Percentiles rank a stretch among this genome's conserved stretches.
phyloP scores from a whole-genome alignment of 2,797 vertebrate genomes.

The Fundulus diaphanus region DNA sequence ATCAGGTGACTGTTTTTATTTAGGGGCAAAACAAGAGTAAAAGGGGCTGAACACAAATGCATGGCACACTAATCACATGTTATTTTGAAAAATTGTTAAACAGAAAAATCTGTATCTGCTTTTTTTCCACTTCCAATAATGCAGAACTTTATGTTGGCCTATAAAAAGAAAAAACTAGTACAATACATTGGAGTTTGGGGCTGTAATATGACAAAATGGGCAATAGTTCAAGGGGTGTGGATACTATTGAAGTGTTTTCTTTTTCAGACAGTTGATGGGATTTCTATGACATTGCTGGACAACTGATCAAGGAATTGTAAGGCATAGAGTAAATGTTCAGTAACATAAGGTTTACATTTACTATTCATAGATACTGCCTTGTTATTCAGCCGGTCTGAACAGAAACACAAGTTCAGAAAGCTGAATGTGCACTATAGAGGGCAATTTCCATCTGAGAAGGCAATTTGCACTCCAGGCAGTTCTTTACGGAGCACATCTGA shows the following conservation, averaged over 20 bases:
- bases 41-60: no score
- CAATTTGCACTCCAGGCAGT: slow-evolving; percentile 45
- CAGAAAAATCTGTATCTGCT: no score
- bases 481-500: slow-evolving; percentile 36
- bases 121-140: no score
- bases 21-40: no score
- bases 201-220: no score
- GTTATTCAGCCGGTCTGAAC: neutral
- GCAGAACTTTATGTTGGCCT: no score
- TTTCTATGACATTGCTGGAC: neutral
- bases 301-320: neutral
- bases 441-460: slow-evolving; percentile 30
- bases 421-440: slow-evolving; percentile 35
- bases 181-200: no score
- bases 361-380: slow-evolving; percentile 7
- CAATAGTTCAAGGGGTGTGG: no score
- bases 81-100: no score
- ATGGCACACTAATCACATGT: no score
- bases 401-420: slow-evolving; percentile 27
- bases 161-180: no score
- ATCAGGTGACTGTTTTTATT: neutral
- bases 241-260: neutral
- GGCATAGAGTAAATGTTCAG: neutral
- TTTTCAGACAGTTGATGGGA: neutral
- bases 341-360: slow-evolving; percentile 25